A percentile compares a stretch with the other conserved stretches of the same genome.
Evolutionary conservation across 2,888 invertebrate genomes (phyloP).

Genomic region (Liodrosophila aerea): DNA sequence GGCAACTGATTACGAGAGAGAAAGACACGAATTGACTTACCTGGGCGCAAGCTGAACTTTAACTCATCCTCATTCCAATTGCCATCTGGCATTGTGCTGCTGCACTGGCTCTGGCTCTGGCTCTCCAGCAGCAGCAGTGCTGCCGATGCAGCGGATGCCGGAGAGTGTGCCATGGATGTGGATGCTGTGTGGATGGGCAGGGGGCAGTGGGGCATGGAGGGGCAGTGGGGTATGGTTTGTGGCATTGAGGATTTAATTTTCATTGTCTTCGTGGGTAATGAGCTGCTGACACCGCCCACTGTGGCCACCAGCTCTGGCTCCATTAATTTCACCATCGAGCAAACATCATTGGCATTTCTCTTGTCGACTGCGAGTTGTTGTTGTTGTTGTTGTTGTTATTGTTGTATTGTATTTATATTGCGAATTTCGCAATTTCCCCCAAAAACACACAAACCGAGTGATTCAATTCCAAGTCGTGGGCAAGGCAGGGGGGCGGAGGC

Average conservation of each 20-base stretch:
- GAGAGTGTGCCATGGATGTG: conserved; percentile 44
- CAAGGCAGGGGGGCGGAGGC: background rate
- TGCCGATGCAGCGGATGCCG: conserved; percentile 62
- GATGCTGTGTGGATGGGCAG: too few species aligned
- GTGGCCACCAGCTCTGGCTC: conserved; percentile 57
- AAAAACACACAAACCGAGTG: conserved; percentile 2
- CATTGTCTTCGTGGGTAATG: conserved; percentile 53
- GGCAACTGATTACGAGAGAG: conserved; percentile 23
- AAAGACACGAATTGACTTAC: conserved; percentile 55
- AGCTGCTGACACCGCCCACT: conserved; percentile 10
- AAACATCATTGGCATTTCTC: conserved; percentile 80
- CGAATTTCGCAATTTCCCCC: conserved; percentile 24
- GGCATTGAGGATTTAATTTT: conserved; percentile 39
- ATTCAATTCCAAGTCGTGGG: conserved; percentile 21
- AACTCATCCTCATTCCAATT: conserved; percentile 78
- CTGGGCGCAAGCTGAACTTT: conserved; percentile 68
- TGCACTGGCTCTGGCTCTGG: conserved; percentile 49
- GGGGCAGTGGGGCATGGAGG: conserved; percentile 29
- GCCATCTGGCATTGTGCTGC: conserved; percentile 58
- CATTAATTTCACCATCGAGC: conserved; percentile 76
- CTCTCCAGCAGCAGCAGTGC: conserved; percentile 52
- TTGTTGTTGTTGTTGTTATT: conserved; percentile 28
- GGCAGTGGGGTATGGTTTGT: background rate
- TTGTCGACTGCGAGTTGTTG: conserved; percentile 66
- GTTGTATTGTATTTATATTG: conserved; percentile 25